These are phyloP conservation scores for Asarcornis scutulata DNA, from an alignment of 2,113 vertebrate genomes.

Conservation along the genomic window DNA sequence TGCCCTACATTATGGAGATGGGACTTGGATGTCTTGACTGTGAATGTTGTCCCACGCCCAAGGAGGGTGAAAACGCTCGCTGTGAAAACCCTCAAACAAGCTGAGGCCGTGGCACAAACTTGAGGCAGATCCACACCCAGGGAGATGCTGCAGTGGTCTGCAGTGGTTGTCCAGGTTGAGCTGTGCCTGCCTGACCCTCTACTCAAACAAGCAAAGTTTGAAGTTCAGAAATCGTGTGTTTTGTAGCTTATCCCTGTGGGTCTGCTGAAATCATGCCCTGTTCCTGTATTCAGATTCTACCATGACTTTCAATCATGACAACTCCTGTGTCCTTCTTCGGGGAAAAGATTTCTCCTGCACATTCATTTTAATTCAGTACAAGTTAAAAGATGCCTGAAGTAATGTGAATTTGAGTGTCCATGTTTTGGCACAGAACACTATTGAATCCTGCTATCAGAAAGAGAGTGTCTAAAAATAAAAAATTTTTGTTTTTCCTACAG, in stretches of 20 bases:
- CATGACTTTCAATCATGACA: not conserved
- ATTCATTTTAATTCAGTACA: not conserved
- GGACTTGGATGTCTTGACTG: not conserved
- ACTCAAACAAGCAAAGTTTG: not conserved
- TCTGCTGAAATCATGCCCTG: not conserved
- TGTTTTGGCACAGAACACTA: not conserved
- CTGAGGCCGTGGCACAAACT: not conserved
- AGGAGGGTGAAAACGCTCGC: too few relatives aligned
- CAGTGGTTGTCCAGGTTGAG: not conserved
- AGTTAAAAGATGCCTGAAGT: not conserved
- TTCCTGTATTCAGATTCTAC: not conserved
- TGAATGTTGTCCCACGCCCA: not conserved
- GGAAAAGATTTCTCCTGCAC: not conserved
- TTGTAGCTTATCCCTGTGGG: not conserved
- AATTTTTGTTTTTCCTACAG: not conserved
- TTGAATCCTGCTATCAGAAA: not conserved
- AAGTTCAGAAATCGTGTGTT: not conserved
- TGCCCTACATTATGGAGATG: not conserved
- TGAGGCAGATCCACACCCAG: not conserved
- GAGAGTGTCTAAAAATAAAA: not conserved
- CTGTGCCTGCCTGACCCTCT: not conserved
- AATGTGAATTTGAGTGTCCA: not conserved
- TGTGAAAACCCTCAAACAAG: not conserved
- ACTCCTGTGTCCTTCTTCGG: not conserved
- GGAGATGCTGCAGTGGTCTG: not conserved